Base-by-base conservation (phyloP, 1,140 invertebrate genomes). In the Apis cerana region DNA sequence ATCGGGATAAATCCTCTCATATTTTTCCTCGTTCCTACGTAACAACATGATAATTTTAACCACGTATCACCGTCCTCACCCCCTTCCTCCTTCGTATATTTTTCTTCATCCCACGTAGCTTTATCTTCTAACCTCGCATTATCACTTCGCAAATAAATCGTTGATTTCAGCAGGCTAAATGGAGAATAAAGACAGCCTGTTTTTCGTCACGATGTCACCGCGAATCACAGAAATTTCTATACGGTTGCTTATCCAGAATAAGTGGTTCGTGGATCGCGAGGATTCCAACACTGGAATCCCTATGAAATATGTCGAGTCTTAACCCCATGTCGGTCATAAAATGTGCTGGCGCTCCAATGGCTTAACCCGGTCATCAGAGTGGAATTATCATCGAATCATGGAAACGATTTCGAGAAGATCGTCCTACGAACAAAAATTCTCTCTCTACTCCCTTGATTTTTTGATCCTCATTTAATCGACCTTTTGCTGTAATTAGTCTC, bases 371-470 rank as follows among this genome's bases (percentile, higher is more conserved):
- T 17, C 56, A 52, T 33, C 61, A 59, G 23, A 23, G 54, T 50
- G 27, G 71, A 86, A 82, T 86, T 80, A 79, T 88, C 33, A 43
- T 62, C 64, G 75, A 82, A 84, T 84, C 68, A 62, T 86, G 27
- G 59, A 70, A 75, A 85, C 75, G 74, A 43, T 76, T 83, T 80
- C 65, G 59, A 56, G 50, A 56, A 82, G 58, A 62, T 77, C 70
- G 62, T 54, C 80, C 23, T 17, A 11, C n/a, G 10, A 9, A 50
- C n/a, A 52, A 23, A 65, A 21, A 15, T n/a, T 17, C 43, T 1
- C 7, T 1, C 21, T 17, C 48, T 10, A 4, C 17, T 56, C 27
- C 10, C 10, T 11, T 21, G n/a, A 72, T 19, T 9, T 56, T 56
- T 21, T 2, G 33, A 12, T 59, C 11, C 8, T 59, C 58, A 9